A percentile compares a stretch with the other conserved stretches of the same genome.
These are phyloP conservation scores for Chouioia cunea DNA, from an alignment of 2,888 invertebrate genomes.

Conservation along the genomic window DNA sequence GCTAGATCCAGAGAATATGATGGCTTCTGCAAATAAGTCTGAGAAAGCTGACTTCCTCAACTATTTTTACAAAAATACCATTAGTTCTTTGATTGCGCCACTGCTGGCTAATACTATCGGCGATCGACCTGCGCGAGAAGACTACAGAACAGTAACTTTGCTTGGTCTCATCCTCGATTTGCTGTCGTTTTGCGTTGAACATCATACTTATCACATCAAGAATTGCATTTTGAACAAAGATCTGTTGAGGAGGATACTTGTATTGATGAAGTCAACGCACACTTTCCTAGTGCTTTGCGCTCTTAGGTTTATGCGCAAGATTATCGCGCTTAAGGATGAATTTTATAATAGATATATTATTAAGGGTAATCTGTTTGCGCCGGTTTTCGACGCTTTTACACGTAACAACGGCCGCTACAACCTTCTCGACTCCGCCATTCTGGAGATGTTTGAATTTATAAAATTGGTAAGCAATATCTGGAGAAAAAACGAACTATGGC, in stretches of 20 bases:
- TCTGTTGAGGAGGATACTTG: constrained; percentile 92
- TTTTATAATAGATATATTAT: constrained; percentile 97
- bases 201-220: constrained; percentile 98
- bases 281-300: constrained; percentile 97
- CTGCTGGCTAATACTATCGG: constrained; percentile 92
- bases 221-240: constrained; percentile 98
- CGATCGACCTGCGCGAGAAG: constrained; percentile 91
- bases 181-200: constrained; percentile 98
- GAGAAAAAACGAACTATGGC: neutral
- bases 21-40: constrained; percentile 91
- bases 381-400: constrained; percentile 95
- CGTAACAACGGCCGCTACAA: constrained; percentile 98
- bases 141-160: constrained; percentile 96
- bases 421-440: constrained; percentile 97
- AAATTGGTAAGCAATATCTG: constrained; percentile 74
- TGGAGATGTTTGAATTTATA: constrained; percentile 99
- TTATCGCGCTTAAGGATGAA: constrained; percentile 97
- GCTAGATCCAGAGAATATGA: constrained; percentile 98
- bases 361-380: constrained; percentile 93
- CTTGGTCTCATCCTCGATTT: constrained; percentile 95
- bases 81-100: constrained; percentile 96
- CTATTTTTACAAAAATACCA: constrained; percentile 98
- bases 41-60: constrained; percentile 98
- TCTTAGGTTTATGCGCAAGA: constrained; percentile 95
- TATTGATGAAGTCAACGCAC: constrained; percentile 96